phyloP scores from a whole-genome alignment of 2,888 invertebrate genomes.

The Stenurella melanura region DNA sequence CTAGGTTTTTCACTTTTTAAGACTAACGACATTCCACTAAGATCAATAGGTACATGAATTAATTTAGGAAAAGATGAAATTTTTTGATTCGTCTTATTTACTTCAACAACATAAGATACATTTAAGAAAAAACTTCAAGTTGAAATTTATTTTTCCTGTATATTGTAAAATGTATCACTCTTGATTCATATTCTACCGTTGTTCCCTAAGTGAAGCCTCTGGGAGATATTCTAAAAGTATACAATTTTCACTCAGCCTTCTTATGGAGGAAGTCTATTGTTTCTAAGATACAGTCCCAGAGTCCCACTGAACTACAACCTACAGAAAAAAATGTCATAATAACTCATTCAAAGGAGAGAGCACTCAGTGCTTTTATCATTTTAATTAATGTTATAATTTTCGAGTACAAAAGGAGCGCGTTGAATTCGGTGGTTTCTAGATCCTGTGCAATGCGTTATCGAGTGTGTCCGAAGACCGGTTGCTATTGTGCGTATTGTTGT shows the following conservation, averaged over 20 bases:
- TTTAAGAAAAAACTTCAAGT: too few relatives aligned
- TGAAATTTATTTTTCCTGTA: too few relatives aligned
- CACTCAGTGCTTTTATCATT: constrained; percentile 37
- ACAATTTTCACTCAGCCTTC: background rate
- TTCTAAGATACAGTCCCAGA: constrained; percentile 26
- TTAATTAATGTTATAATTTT: constrained; percentile 39
- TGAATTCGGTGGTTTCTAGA: constrained; percentile 30
- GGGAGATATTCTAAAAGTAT: constrained; percentile 1
- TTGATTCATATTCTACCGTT: background rate
- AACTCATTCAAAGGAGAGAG: constrained; percentile 28
- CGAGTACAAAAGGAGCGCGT: constrained; percentile 34
- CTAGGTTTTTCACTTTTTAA: too few relatives aligned
- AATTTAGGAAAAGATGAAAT: too few relatives aligned
- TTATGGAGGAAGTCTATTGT: constrained; percentile 21
- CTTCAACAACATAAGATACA: too few relatives aligned
- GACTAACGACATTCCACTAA: too few relatives aligned
- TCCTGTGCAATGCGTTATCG: constrained; percentile 61
- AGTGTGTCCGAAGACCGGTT: constrained; percentile 62
- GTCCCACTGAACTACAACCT: constrained; percentile 4
- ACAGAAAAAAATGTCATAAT: constrained; percentile 24
- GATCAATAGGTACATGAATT: too few relatives aligned
- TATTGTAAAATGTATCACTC: background rate
- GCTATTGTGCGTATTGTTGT: constrained; percentile 67
- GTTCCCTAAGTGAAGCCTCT: background rate
- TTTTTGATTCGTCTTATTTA: too few relatives aligned